Evolutionary conservation across 2,888 invertebrate species (phyloP).

Genomic region (Drosophila borborema): DNA sequence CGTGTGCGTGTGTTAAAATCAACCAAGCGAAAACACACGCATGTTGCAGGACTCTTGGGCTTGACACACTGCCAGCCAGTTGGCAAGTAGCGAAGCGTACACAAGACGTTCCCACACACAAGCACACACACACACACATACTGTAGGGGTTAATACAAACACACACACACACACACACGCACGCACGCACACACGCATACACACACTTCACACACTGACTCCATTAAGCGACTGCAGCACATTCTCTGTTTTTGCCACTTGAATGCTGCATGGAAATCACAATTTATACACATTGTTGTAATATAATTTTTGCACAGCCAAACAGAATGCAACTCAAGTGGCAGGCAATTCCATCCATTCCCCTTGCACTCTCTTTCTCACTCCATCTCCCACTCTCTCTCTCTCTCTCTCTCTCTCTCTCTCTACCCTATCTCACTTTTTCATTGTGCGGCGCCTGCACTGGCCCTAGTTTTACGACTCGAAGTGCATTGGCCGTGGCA

Average conservation of each 20-base stretch:
- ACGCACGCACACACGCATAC: background rate
- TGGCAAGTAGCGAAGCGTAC: constrained; percentile 64
- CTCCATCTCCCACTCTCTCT: background rate
- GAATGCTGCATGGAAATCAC: constrained; percentile 72
- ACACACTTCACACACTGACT: constrained; percentile 55
- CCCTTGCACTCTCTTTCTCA: background rate
- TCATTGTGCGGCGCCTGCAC: constrained; percentile 5
- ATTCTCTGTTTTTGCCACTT: constrained; percentile 60
- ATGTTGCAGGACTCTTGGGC: constrained; percentile 45
- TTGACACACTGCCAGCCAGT: constrained; percentile 63
- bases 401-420: background rate
- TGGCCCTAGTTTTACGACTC: constrained; percentile 35
- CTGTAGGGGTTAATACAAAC: constrained; percentile 46
- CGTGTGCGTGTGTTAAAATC: constrained; percentile 61
- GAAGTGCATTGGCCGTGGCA: constrained; percentile 79
- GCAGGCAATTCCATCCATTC: constrained; percentile 54
- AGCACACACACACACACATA: background rate
- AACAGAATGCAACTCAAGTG: constrained; percentile 73
- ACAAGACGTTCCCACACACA: constrained; percentile 39
- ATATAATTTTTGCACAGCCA: constrained; percentile 75
- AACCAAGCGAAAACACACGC: constrained; percentile 72
- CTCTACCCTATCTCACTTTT: constrained; percentile 1
- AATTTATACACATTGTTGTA: constrained; percentile 81
- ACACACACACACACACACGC: constrained; percentile 1
- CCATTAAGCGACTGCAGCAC: constrained; percentile 57